Evolutionary conservation across 2,797 vertebrate species (phyloP), one percentile per base, ranked within the genome.

Genomic region (Propithecus deckenii): DNA sequence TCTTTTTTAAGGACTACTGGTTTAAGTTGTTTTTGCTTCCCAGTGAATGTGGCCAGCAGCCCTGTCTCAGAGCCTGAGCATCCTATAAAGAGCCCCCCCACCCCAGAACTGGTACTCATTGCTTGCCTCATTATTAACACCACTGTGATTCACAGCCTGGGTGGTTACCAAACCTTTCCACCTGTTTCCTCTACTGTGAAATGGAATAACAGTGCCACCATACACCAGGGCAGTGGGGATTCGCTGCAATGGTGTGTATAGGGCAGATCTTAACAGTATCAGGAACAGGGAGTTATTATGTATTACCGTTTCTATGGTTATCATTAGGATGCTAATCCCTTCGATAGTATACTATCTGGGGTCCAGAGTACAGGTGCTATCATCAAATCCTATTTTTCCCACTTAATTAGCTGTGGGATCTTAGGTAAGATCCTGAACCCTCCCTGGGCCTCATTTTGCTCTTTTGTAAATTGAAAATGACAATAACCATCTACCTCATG

Each of bases 381-480:
- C 50, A 20, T 57, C 3, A 22, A 67, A 61, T 23, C 5, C 48
- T 57, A 63, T 20, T 83, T 55, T 76, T 46, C 43, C 4, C 4
- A 50, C 18, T 79, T 78, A 55, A n/a, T 52, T 93, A 59, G 35
- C 38, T 65, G 30, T 63, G 41, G 22, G 28, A 10, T 50, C 55
- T 93, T 43, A 65, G 59, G 30, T 78, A 52, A 86, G 30, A 86
- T 35, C 43, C 50, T 12, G 12, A 89, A 67, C 4, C 20, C 28
- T 87, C 32, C 25, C 72, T 85, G 17, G 46, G 28, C 15, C 65
- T 84, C 28, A 23, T 23, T 57, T 91, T 63, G 81, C 25, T 79
- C 55, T 94, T 94, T 78, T 91, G 11, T 71, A 46, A 59, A 85
- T 8, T 75, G 25, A 94, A 95, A 95, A 74, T 61, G 52, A 85